Evolutionary conservation across 2,888 invertebrate genomes (phyloP), one percentile per base, ranked within the genome.

Genomic region (Drosophila siamana): DNA sequence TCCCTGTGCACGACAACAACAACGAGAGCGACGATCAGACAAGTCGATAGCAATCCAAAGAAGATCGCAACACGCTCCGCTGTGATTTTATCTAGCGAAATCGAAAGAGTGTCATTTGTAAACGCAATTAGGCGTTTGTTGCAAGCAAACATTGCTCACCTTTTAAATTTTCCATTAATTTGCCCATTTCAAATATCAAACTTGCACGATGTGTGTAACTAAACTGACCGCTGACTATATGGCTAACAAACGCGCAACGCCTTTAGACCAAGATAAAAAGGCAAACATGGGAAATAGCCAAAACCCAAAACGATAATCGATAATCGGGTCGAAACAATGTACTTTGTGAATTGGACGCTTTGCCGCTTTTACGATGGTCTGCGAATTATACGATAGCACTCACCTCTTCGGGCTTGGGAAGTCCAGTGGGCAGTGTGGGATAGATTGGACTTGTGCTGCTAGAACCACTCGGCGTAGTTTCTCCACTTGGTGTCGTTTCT

Each of bases 321-420:
- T 80, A 78, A 86, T 84, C 70, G 28, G 13, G n/a, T 16, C 9
- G n/a, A 41, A 52, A 68, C 40, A 43, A 26, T 38, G 2, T 15
- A 38, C 36, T 52, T 48, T 26, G 11, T n/a, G 9, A 87, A 83
- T 85, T 82, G 57, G 86, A 70, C 38, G 52, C 24, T 11, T 47
- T 66, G 88, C 84, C 84, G 84, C 69, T 65, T 84, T 86, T 82
- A 88, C 38, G 65, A 57, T 65, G 40, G 36, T 44, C 38, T 56
- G 40, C 2, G 16, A 22, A 43, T 43, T 9, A 5, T n/a, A 22
- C 50, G 54, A 61, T 52, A n/a, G 30, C 2, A 87, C 90, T 74
- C 69, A 91, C 91, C 72, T 81, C 66, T 54, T 86, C 84, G 6
- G 91, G 90, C 56, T 89, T 72, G 3, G 91, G 90, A 9, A 91